Percentiles rank a stretch among this genome's conserved stretches.
Evolutionary conservation across 2,888 invertebrate genomes (phyloP).

Genomic region (Dione juno): DNA sequence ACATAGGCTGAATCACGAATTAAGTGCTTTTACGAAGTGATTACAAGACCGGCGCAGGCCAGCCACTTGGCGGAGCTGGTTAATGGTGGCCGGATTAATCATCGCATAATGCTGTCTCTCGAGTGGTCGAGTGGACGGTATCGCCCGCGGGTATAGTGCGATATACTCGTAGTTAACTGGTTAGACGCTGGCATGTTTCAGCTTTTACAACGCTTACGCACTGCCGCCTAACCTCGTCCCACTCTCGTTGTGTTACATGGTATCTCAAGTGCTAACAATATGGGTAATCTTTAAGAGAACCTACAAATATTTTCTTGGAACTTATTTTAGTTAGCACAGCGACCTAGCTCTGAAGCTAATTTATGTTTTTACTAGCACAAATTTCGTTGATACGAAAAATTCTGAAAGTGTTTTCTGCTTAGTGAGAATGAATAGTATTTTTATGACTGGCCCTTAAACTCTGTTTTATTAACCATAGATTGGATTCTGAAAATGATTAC

Average conservation of each 20-base stretch:
- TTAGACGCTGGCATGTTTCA: neutral
- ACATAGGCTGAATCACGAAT: slow-evolving; percentile 27
- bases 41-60: slow-evolving; percentile 19
- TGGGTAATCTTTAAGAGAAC: slow-evolving; percentile 5
- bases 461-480: neutral
- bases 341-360: neutral
- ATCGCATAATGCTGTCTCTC: slow-evolving; percentile 18
- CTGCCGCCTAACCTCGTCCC: neutral
- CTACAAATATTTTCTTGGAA: slow-evolving; percentile 19
- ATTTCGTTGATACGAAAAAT: neutral
- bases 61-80: slow-evolving; percentile 16
- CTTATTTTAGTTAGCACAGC: neutral
- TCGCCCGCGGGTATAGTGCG: neutral
- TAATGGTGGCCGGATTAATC: slow-evolving; percentile 21
- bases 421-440: neutral
- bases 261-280: slow-evolving; percentile 11
- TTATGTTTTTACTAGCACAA: neutral
- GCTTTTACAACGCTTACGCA: slow-evolving; percentile 4
- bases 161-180: neutral
- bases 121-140: too few species aligned
- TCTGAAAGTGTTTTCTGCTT: neutral
- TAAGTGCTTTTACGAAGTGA: slow-evolving; percentile 30
- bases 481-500: neutral
- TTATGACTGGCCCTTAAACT: neutral
- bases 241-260: slow-evolving; percentile 14